Evolutionary conservation across 2,113 vertebrate species (phyloP).

Genomic region (Corythaeola cristata): DNA sequence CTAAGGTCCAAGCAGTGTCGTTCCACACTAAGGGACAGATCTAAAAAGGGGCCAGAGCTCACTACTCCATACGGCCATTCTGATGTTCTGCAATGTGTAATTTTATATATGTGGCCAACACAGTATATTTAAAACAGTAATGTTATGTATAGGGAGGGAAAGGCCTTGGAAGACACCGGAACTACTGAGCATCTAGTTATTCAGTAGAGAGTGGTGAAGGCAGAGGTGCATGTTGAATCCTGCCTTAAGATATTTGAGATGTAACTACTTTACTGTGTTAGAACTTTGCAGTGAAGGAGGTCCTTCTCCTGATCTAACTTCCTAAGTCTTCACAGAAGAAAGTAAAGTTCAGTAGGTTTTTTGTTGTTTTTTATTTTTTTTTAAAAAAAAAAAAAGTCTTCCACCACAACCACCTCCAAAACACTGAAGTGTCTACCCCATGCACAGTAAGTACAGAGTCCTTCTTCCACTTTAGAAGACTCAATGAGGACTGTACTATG

Average conservation of each 20-base stretch:
- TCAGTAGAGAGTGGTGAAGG: neutral
- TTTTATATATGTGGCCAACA: neutral
- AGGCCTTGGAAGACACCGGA: neutral
- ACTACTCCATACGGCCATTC: neutral
- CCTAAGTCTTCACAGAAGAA: neutral
- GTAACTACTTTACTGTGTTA: neutral
- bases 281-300: neutral
- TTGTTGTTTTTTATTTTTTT: neutral
- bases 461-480: neutral
- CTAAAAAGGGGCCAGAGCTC: neutral
- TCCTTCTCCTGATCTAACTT: neutral
- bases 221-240: neutral
- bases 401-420: neutral
- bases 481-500: neutral
- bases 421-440: neutral
- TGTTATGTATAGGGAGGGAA: neutral
- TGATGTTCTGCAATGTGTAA: neutral
- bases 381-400: neutral
- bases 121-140: neutral
- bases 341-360: neutral
- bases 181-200: neutral
- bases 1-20: neutral
- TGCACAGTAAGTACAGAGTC: neutral
- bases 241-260: neutral
- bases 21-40: neutral